Evolutionary conservation across 37 sponge, comb jelly and placozoan species (phyloP), one percentile per base, ranked within the genome.

Genomic region (Hormiphora californensis): DNA sequence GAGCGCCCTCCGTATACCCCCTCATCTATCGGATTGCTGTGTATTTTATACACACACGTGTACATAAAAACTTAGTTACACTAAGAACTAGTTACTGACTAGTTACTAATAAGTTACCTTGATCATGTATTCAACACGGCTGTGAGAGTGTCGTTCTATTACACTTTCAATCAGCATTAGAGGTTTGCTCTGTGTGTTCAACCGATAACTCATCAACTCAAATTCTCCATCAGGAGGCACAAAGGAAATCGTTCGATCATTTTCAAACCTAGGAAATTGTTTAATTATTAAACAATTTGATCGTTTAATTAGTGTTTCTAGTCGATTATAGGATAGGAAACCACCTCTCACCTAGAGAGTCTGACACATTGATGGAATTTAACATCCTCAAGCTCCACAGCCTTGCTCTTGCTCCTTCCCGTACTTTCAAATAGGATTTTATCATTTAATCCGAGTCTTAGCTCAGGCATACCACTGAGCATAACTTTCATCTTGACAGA

Each of bases 281-380:
- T n/a, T n/a, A n/a, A n/a, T n/a, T n/a, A n/a, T n/a, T n/a, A n/a
- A n/a, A n/a, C n/a, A n/a, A n/a, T n/a, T n/a, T n/a, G n/a, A n/a
- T n/a, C n/a, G n/a, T n/a, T n/a, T n/a, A n/a, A n/a, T n/a, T n/a
- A n/a, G n/a, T n/a, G n/a, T n/a, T n/a, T n/a, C n/a, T n/a, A n/a
- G n/a, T n/a, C n/a, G n/a, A n/a, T n/a, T n/a, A n/a, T n/a, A n/a
- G n/a, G n/a, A n/a, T n/a, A n/a, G n/a, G n/a, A n/a, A n/a, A n/a
- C n/a, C n/a, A n/a, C n/a, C n/a, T n/a, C n/a, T n/a, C n/a, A 73
- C 81, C 81, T 90, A 12, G 98, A 96, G 59, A 96, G 89, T 32
- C 98, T 89, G 32, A 96, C 98, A 89, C 98, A 96, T 89, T 96
- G 98, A 46, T 96, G 98, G 55, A 96, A 96, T 87, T 96, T 96